Evolutionary conservation across 2,888 invertebrate genomes (phyloP), one percentile per base, ranked within the genome.

Genomic region (Watsonalla cultraria): DNA sequence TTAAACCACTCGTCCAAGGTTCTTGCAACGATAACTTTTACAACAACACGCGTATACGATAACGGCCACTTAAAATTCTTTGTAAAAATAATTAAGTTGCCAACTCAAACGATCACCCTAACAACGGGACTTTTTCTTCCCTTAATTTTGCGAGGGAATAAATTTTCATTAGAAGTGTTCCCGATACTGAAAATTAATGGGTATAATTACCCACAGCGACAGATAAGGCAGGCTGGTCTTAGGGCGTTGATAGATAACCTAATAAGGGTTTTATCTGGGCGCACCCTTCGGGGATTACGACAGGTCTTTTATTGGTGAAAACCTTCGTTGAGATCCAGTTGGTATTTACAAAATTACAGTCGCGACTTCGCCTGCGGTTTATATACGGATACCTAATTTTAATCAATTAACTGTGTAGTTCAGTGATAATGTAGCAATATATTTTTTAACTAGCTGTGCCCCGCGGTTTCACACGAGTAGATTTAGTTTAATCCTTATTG

Each of bases 111-210:
- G 62, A 66, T 61, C 63, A 54, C 52, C 52, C 57, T 61, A 66
- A 56, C 66, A 68, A 60, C 57, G 56, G 64, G 59, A 70, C 65
- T 73, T 78, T 81, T 82, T 76, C 77, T 72, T 74, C 54, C 65
- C 76, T 80, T 80, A 83, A 85, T 84, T 84, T 78, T 57, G 72
- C 68, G 65, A 72, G 64, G 69, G 78, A 82, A 86, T 87, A 86
- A 85, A 87, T 87, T 86, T 86, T 79, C 84, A 87, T 88, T 86
- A 85, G 77, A 74, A 46, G 37, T 37, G 54, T 65, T 67, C 69
- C 76, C 76, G 84, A 86, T 85, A 85, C 71, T 65, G 66, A 72
- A 84, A 81, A 87, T 84, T 80, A 88, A 88, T 86, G 85, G 71
- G 55, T 56, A 72, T 80, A 83, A 85, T 86, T 86, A 84, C 74